phyloP scores from a whole-genome alignment of 2,113 vertebrate genomes.

The Rhinopithecus roxellana region DNA sequence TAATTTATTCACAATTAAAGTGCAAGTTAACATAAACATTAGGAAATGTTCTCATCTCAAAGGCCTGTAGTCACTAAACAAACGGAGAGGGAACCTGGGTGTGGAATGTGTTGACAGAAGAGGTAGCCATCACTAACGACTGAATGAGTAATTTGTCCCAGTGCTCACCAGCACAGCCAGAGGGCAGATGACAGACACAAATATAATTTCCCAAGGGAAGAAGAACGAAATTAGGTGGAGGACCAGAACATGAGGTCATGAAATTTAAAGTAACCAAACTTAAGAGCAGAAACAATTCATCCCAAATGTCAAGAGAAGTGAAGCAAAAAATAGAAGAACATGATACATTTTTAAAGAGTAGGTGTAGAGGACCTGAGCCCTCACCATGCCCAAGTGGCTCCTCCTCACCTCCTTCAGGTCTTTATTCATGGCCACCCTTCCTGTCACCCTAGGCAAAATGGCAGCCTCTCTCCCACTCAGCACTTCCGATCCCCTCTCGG shows the following conservation, averaged over 20 bases:
- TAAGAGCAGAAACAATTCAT: constrained; percentile 25
- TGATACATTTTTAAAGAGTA: not conserved
- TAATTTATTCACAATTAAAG: not conserved
- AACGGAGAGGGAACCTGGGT: not conserved
- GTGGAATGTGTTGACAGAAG: not conserved
- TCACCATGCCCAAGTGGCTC: not conserved
- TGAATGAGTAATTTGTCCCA: not conserved
- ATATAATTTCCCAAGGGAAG: constrained; percentile 72
- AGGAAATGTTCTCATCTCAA: not conserved
- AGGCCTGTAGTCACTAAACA: not conserved
- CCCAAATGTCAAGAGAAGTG: constrained; percentile 53
- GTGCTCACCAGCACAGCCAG: constrained; percentile 24
- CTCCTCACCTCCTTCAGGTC: not conserved
- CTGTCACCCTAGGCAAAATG: not conserved
- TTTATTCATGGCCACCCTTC: not conserved
- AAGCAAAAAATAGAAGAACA: constrained; percentile 51
- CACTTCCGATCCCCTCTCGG: too few relatives aligned
- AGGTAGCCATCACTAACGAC: not conserved
- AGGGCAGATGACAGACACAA: constrained; percentile 55
- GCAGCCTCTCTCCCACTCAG: too few relatives aligned
- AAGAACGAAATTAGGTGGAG: constrained; percentile 4
- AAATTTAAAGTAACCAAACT: constrained; percentile 69
- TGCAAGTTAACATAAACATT: not conserved
- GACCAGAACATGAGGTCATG: constrained; percentile 52
- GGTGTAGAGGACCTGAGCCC: not conserved